Base-by-base conservation (phyloP, 2,888 invertebrate species). In the Agapetus fuscipes region DNA sequence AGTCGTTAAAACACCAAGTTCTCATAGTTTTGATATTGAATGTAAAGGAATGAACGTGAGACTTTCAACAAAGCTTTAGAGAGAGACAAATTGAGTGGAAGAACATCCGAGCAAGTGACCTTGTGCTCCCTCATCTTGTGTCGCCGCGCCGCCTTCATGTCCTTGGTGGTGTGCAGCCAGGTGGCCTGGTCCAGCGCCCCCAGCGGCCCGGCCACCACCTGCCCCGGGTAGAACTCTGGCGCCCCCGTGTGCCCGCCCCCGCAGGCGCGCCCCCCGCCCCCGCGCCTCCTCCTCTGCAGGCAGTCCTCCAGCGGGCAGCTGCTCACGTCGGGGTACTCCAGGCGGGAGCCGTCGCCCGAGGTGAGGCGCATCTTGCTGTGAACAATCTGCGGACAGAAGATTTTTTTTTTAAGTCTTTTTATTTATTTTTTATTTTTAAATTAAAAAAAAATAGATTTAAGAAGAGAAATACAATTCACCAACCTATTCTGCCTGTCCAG, bases 121-220 rank as follows among this genome's bases (percentile, higher is more conserved):
- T 72, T 74, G 49, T 71, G 67, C 49, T 70, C 68, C 46, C 72
- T 64, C 59, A 68, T 68, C 52, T 74, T 75, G 35, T 73, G 72
- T 54, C 74, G 76, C 49, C 70, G 65, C 24, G 72, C 72, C 10
- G 66, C 64, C 54, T 80, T 82, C 72, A 86, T 77, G 46, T 80
- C 76, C 58, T 83, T 82, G 5, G 83, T 79, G 48, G 82, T 74
- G 41, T 81, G 74, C 14, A 90, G 66, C 85, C 93, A 89, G 54
- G 81, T 80, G 2, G 86, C 84, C 45, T 77, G 80, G 52, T 86
- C 83, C 39, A 90, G 64, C 29, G 80, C 75, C 11, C 80, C 79
- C 14, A 84, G 61, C 0, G 80, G 77, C 1, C 88, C 88, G 54
- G 76, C 76, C 29, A 90, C 71, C 49, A 78, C 75, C 58, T 83